Conservation (phyloP, 35 echinoderm and acorn worm genomes). For the Ptychodera flava region DNA sequence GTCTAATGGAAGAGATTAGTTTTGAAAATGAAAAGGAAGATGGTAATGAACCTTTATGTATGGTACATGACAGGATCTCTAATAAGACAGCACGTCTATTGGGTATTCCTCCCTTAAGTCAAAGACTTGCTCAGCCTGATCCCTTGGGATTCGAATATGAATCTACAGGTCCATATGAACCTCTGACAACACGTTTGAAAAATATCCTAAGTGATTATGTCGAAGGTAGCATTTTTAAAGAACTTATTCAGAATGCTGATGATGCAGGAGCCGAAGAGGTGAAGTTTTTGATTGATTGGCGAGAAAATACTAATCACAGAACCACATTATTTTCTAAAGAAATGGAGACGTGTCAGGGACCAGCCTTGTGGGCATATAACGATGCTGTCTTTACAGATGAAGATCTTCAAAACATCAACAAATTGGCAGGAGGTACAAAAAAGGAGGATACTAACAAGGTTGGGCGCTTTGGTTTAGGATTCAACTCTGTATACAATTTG, state of each 20-base stretch:
- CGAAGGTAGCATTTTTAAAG: conserved; percentile 13
- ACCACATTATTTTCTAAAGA: neutral
- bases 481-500: neutral
- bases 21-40: neutral
- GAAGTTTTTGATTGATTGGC: conserved; percentile 56
- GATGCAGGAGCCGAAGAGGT: conserved; percentile 17
- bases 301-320: neutral
- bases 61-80: conserved; percentile 32
- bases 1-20: neutral
- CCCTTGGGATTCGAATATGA: conserved; percentile 14
- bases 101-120: conserved; percentile 23
- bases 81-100: conserved; percentile 12
- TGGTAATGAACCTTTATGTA: neutral
- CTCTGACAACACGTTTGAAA: conserved; percentile 23
- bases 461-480: neutral
- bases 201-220: conserved; percentile 28
- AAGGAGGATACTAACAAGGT: neutral
- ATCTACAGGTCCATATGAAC: conserved; percentile 22
- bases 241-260: conserved; percentile 23
- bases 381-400: neutral
- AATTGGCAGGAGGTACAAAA: neutral
- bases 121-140: conserved; percentile 7
- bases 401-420: neutral
- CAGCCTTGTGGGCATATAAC: neutral
- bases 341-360: neutral